Evolutionary conservation across 2,797 vertebrate species (phyloP).

Genomic region (Cichlasoma orientale): DNA sequence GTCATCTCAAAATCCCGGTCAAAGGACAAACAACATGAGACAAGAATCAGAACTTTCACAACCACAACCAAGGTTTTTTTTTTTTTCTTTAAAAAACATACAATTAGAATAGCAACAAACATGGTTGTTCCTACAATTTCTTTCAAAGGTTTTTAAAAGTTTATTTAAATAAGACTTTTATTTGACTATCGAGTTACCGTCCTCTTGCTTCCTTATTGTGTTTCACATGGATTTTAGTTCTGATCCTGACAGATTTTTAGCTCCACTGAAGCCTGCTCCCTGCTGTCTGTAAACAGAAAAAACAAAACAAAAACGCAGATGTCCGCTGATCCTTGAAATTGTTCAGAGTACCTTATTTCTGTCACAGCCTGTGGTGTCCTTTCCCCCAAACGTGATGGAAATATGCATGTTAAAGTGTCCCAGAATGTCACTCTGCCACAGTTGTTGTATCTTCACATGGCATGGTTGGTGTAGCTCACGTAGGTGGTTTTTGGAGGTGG

Average conservation of each 20-base stretch:
- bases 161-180: not conserved
- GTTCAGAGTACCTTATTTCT: slow-evolving; percentile 36
- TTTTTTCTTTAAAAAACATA: slow-evolving; percentile 76
- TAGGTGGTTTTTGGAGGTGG: slow-evolving; percentile 93
- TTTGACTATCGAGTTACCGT: not conserved
- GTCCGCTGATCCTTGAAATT: slow-evolving; percentile 23
- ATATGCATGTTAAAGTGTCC: slow-evolving; percentile 16
- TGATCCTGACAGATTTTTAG: slow-evolving; percentile 3
- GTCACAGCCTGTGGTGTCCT: slow-evolving; percentile 35
- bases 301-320: not conserved
- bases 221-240: slow-evolving; percentile 4
- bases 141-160: slow-evolving; percentile 5
- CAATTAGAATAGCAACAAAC: slow-evolving; percentile 91
- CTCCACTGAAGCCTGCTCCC: not conserved
- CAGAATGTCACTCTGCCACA: not conserved
- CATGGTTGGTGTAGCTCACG: slow-evolving; percentile 96
- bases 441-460: slow-evolving; percentile 81
- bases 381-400: slow-evolving; percentile 10
- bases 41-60: slow-evolving; percentile 91
- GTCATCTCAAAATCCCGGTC: slow-evolving; percentile 88
- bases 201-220: not conserved
- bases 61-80: slow-evolving; percentile 84
- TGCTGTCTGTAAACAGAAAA: slow-evolving; percentile 58
- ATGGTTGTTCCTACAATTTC: slow-evolving; percentile 85
- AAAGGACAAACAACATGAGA: slow-evolving; percentile 90